Conservation (phyloP, 1,140 invertebrate species). For the Drosophila takahashii region DNA sequence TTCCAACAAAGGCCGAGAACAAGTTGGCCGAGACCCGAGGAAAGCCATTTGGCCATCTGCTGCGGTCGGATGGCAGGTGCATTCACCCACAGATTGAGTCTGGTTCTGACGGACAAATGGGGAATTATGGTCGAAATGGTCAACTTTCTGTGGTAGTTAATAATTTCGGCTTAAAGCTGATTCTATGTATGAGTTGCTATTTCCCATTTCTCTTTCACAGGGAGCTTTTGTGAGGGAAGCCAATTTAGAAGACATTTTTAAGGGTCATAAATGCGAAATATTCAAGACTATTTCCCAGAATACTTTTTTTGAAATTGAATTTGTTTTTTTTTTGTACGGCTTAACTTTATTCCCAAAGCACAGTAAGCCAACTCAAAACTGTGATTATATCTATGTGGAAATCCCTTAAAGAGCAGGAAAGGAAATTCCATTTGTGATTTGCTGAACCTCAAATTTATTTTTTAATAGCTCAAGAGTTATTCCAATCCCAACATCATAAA, state of each 20-base stretch:
- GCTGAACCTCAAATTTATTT: too few relatives aligned
- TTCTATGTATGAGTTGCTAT: background rate
- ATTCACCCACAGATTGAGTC: conserved; percentile 11
- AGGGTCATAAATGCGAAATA: background rate
- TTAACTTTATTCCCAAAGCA: background rate
- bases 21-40: conserved; percentile 25
- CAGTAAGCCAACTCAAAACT: too few relatives aligned
- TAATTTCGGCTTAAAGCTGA: background rate
- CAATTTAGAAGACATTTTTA: background rate
- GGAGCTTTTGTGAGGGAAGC: background rate
- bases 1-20: conserved; percentile 38
- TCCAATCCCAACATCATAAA: too few relatives aligned
- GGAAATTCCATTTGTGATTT: too few relatives aligned
- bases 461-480: too few relatives aligned
- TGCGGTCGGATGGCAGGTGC: conserved; percentile 19
- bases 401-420: background rate
- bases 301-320: background rate
- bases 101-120: background rate
- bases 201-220: background rate
- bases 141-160: background rate
- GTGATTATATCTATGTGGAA: background rate
- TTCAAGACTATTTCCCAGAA: background rate
- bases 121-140: conserved; percentile 3
- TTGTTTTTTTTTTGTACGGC: background rate
- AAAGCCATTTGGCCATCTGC: conserved; percentile 20